Evolutionary conservation across 1,140 invertebrate genomes (phyloP).

Genomic region (Lepidurus arcticus): DNA sequence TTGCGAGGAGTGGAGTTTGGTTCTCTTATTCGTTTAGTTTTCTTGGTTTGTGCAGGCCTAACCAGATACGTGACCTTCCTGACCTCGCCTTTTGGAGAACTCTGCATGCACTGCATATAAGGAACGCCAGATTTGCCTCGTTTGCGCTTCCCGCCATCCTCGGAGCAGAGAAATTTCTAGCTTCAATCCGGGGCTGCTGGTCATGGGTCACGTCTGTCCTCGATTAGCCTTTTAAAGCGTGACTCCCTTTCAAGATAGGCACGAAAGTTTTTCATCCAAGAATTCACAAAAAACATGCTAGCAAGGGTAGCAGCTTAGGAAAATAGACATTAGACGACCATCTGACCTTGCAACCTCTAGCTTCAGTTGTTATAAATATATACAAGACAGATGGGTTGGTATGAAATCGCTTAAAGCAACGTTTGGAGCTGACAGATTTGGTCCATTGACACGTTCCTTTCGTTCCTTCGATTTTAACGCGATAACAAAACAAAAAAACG

Average conservation of each 20-base stretch:
- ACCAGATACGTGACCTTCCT: neutral
- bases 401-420: neutral
- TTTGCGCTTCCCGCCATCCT: no score
- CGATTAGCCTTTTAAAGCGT: neutral
- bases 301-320: neutral
- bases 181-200: neutral
- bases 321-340: neutral
- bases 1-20: neutral
- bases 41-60: neutral
- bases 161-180: neutral
- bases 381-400: neutral
- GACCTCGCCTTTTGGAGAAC: neutral
- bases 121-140: no score
- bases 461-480: no score
- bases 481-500: no score
- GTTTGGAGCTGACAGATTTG: neutral
- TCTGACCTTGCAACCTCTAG: neutral
- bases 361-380: neutral
- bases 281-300: neutral
- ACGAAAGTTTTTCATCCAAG: neutral
- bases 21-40: neutral
- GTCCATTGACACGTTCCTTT: slow-evolving; percentile 2
- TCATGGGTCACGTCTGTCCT: neutral
- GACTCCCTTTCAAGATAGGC: neutral
- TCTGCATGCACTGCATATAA: no score